phyloP scores from a whole-genome alignment of 2,888 invertebrate species.

The Polymixis flavicincta region DNA sequence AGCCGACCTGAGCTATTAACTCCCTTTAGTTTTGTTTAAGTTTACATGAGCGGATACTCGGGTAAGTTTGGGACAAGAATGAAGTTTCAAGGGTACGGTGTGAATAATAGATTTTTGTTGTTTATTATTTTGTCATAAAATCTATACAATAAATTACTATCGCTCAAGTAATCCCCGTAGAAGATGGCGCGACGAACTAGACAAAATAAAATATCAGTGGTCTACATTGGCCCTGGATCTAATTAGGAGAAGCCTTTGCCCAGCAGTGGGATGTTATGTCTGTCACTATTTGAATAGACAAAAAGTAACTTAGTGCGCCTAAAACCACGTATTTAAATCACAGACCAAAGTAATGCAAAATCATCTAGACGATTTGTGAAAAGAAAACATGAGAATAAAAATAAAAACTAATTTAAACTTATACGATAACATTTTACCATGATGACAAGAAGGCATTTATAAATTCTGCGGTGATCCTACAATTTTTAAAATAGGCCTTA shows the following conservation, averaged over 20 bases:
- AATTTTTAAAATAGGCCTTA: neutral
- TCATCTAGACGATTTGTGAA: neutral
- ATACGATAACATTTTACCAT: neutral
- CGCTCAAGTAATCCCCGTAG: no score
- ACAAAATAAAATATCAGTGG: neutral
- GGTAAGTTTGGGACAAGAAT: conserved; percentile 23
- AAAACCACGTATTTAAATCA: neutral
- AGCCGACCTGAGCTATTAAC: conserved; percentile 46
- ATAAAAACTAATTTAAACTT: neutral
- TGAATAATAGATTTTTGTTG: neutral
- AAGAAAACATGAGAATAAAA: neutral
- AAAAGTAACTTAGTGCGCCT: neutral
- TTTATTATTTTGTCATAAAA: conserved; percentile 15
- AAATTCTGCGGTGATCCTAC: neutral
- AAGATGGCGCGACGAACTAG: neutral
- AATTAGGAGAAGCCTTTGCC: neutral
- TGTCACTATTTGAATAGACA: neutral
- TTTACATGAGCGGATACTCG: conserved; percentile 27
- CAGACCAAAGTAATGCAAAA: neutral
- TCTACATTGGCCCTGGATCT: neutral
- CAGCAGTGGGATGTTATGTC: neutral
- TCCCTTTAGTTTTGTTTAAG: conserved; percentile 56
- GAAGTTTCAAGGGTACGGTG: conserved; percentile 22
- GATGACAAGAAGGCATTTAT: neutral
- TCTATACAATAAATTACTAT: neutral